Base-by-base conservation (phyloP, 2,113 vertebrate species). In the Tenrec ecaudatus region DNA sequence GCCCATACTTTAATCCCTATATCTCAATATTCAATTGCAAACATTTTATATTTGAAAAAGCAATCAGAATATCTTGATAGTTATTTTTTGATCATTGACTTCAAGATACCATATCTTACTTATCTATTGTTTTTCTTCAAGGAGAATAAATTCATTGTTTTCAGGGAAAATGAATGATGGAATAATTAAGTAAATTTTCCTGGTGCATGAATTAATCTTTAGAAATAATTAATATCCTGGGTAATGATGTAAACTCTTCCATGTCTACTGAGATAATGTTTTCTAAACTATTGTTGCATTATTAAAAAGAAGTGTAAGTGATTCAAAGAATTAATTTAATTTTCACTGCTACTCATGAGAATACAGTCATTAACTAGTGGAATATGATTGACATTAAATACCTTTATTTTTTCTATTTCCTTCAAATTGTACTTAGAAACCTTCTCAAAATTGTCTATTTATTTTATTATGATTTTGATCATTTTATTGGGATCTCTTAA, bases 241-340 rank as follows among this genome's bases (percentile, higher is more conserved):
- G 31, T 88, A 95, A 53, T 75, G 36, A 88, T 47, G 36, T 60
- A 66, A 79, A 96, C 10, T 78, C 6, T 81, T 90, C 66, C 25
- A 73, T 19, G 4, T 68, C 78, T 22, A 82, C 25, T 92, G 66
- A 93, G 71, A 73, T 62, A 6, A 53, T 7, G 33, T 79, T 93
- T 78, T 64, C 57, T 31, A 93, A 88, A 76, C 23, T 86, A n/a
- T 77, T 83, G 0, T 57, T 82, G 20, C 81, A 23, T 88, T 90
- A 85, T 93, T 91, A 83, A 91, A 69, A 78, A 12, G 38, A 0
- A 92, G 2, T 23, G 9, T 53, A 75, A 11, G 14, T 73, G 7
- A 94, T 16, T 90, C 53, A 94, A 81, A 88, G 0, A 86, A 89
- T 79, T 88, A 95, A 94, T 81, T 86, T 92, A 47, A 88, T 89